Evolutionary conservation across 2,888 invertebrate species (phyloP).

Genomic region (Drosophila eohydei): DNA sequence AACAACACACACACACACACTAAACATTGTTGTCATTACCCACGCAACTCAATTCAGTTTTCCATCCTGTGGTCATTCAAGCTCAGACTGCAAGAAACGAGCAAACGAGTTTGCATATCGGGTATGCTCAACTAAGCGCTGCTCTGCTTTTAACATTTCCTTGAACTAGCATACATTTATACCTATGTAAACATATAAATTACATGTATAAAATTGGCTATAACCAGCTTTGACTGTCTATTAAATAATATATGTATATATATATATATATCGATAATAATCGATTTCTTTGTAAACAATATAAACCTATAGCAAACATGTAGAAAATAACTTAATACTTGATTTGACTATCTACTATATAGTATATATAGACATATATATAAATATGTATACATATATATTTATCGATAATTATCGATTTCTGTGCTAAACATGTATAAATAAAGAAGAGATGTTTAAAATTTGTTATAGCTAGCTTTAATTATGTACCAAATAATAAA

Average conservation of each 20-base stretch:
- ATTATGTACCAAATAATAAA: neutral
- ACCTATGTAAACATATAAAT: neutral
- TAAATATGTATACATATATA: no score
- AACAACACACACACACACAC: neutral
- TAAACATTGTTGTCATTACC: slow-evolving; percentile 23
- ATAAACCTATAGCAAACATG: no score
- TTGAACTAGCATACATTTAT: neutral
- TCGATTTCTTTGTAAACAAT: no score
- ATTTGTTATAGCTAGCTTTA: no score
- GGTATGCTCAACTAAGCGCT: neutral
- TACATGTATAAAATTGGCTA: neutral
- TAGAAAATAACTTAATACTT: no score
- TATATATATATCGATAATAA: neutral
- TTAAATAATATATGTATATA: neutral
- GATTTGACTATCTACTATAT: neutral
- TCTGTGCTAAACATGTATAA: no score
- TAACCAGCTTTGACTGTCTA: neutral
- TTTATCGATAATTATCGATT: neutral
- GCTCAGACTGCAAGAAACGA: slow-evolving; percentile 13
- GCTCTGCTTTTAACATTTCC: neutral
- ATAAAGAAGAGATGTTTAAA: no score
- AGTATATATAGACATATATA: neutral
- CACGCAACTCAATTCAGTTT: slow-evolving; percentile 33
- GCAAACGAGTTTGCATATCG: neutral
- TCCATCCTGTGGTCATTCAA: slow-evolving; percentile 10